These are phyloP conservation scores for Apostichopus leukothele DNA, from an alignment of 53 echinoderm and acorn worm species.

Conservation along the genomic window DNA sequence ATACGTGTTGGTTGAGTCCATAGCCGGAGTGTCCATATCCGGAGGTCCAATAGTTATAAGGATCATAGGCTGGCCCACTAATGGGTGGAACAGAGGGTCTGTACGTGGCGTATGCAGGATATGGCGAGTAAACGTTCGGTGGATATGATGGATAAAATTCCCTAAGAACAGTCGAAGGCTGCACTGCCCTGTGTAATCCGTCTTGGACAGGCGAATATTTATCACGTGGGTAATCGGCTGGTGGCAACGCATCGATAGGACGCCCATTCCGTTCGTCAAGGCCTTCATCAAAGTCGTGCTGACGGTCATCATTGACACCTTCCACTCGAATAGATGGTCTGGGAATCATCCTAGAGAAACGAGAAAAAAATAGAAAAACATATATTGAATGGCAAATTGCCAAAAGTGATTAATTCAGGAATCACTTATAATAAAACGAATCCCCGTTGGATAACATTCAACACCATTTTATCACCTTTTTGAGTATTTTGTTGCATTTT, in stretches of 20 bases:
- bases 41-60: not conserved
- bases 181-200: not conserved
- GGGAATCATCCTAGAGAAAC: conserved; percentile 22
- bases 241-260: not conserved
- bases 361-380: not conserved
- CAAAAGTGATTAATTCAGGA: too few relatives aligned
- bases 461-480: too few relatives aligned
- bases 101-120: conserved; percentile 4
- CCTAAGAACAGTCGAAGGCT: too few relatives aligned
- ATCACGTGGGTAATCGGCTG: conserved; percentile 35
- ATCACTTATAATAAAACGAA: too few relatives aligned
- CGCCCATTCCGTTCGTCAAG: not conserved
- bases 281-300: not conserved
- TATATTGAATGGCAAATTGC: not conserved
- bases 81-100: not conserved
- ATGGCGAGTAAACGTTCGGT: not conserved
- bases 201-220: not conserved
- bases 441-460: too few relatives aligned
- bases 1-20: not conserved
- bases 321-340: conserved; percentile 22
- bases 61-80: not conserved
- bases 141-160: conserved; percentile 11
- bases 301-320: not conserved
- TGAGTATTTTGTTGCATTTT: too few relatives aligned
- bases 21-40: not conserved